These are phyloP conservation scores for Nomia melanderi DNA, from an alignment of 1,140 invertebrate species.

Conservation along the genomic window DNA sequence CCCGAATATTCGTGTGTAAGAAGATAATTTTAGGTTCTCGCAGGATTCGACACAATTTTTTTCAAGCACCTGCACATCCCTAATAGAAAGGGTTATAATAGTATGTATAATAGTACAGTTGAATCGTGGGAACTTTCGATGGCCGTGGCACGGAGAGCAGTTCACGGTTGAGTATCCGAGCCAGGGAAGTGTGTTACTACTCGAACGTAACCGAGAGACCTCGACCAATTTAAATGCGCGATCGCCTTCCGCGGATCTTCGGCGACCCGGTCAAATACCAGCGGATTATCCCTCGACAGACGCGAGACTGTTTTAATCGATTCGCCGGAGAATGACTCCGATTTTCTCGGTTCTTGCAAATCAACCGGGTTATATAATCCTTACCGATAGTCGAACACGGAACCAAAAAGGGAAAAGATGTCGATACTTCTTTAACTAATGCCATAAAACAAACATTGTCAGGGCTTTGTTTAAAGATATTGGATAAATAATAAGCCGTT, in stretches of 20 bases:
- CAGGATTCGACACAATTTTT: no score
- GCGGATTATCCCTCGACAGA: slow-evolving; percentile 36
- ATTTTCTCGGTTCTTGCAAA: neutral
- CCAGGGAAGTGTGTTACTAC: slow-evolving; percentile 62
- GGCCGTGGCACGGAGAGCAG: slow-evolving; percentile 22
- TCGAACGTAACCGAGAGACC: slow-evolving; percentile 66
- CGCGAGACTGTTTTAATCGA: neutral
- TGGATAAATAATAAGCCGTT: no score
- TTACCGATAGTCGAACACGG: neutral
- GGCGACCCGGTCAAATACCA: slow-evolving; percentile 39
- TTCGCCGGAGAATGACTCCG: neutral
- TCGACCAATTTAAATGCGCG: slow-evolving; percentile 65
- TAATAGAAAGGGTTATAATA: no score
- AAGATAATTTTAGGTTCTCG: no score
- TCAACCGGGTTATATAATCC: neutral
- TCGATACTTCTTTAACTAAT: no score
- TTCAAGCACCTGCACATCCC: no score
- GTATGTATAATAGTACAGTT: no score
- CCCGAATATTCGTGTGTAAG: no score
- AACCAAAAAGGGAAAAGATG: no score
- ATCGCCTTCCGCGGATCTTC: slow-evolving; percentile 61
- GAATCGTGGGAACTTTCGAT: no score
- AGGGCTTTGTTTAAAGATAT: no score
- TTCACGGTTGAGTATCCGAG: slow-evolving; percentile 56
- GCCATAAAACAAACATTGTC: no score